Conservation (phyloP, 2,888 invertebrate species). For the Cephus pygmeus region DNA sequence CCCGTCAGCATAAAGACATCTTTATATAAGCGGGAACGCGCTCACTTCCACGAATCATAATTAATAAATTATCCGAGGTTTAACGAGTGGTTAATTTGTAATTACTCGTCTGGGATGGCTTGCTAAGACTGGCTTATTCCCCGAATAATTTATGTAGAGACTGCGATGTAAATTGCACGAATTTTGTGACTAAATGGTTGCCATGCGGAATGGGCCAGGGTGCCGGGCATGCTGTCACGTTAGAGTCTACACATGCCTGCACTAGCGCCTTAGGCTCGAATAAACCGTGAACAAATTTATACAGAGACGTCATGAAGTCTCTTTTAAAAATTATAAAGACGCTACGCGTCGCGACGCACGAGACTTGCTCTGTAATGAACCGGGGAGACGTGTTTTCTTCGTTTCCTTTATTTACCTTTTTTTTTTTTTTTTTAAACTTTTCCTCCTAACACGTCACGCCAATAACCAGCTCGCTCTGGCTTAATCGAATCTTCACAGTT, state of each 20-base stretch:
- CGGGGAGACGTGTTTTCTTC: not conserved
- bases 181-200: constrained; percentile 22
- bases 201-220: constrained; percentile 1
- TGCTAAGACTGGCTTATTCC: constrained; percentile 22
- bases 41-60: constrained; percentile 25
- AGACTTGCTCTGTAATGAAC: not conserved
- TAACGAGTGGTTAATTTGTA: constrained; percentile 42
- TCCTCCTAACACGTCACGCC: not conserved
- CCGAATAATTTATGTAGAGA: constrained; percentile 38
- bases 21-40: not conserved
- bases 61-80: constrained; percentile 41
- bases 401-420: not conserved
- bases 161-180: constrained; percentile 34
- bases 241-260: not conserved
- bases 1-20: constrained; percentile 20
- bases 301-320: not conserved
- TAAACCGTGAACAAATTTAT: not conserved
- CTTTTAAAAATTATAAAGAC: not conserved
- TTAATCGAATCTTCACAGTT: not conserved
- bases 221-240: not conserved
- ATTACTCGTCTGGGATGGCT: constrained; percentile 28
- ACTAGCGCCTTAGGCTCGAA: not conserved
- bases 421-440: not conserved
- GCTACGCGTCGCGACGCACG: not conserved
- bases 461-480: not conserved